These are phyloP conservation scores for Sebastes elongatus DNA, from an alignment of 2,797 vertebrate species.

Conservation along the genomic window DNA sequence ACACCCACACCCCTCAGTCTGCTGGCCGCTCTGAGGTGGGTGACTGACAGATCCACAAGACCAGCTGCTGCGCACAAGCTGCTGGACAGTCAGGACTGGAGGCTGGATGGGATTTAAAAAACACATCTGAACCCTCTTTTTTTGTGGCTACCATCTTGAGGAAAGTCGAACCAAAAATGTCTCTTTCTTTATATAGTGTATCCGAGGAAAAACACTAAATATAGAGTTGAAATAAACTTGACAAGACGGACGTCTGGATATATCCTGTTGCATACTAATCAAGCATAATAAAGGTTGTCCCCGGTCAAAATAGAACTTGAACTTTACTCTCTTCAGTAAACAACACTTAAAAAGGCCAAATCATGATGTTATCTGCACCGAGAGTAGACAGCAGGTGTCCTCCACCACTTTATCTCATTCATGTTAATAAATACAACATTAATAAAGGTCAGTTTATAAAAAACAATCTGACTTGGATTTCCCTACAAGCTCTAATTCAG, in stretches of 20 bases:
- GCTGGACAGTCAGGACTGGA: constrained; percentile 22
- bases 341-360: background rate
- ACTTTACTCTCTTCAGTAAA: constrained; percentile 17
- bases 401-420: background rate
- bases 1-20: background rate
- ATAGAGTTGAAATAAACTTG: constrained; percentile 1
- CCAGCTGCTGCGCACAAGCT: constrained; percentile 66
- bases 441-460: background rate
- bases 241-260: background rate
- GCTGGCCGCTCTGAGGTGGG: constrained; percentile 32
- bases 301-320: constrained; percentile 48
- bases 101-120: constrained; percentile 19
- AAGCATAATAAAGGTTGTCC: constrained; percentile 17
- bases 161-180: background rate
- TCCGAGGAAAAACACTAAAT: background rate
- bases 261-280: background rate
- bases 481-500: background rate
- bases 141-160: constrained; percentile 15
- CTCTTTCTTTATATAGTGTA: background rate
- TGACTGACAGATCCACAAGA: constrained; percentile 69
- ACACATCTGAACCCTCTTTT: background rate
- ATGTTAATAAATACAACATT: constrained; percentile 4
- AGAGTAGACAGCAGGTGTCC: constrained; percentile 46
- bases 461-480: background rate
- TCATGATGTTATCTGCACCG: background rate